Evolutionary conservation across 2,888 invertebrate genomes (phyloP).

Genomic region (Augiades crinisus): DNA sequence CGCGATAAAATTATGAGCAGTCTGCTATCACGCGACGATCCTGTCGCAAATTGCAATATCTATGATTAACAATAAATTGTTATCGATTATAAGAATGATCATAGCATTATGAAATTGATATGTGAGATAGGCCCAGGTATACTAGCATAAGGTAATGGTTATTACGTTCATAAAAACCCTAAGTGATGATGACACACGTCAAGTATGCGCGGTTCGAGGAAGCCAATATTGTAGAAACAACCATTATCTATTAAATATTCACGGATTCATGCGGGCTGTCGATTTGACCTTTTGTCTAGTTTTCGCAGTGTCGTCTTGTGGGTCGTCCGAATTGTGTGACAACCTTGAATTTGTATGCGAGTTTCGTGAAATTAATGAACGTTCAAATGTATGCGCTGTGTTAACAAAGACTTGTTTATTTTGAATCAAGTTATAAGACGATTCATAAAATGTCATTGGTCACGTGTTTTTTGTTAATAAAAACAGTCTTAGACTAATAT

Average conservation of each 20-base stretch:
- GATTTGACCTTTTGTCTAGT: constrained; percentile 49
- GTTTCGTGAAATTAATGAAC: constrained; percentile 7
- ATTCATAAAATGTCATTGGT: background rate
- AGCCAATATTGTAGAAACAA: constrained; percentile 20
- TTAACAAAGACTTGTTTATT: constrained; percentile 7
- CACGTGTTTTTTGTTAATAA: background rate
- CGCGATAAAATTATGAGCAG: too few relatives aligned
- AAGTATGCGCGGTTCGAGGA: constrained; percentile 15
- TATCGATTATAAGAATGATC: background rate
- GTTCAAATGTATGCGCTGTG: constrained; percentile 4
- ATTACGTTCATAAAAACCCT: background rate
- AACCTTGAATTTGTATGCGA: constrained; percentile 51
- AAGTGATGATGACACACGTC: constrained; percentile 8
- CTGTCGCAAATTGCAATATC: background rate
- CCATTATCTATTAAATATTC: constrained; percentile 19
- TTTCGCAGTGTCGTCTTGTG: constrained; percentile 40
- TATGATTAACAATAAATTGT: background rate
- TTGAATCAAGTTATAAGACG: background rate
- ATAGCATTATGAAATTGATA: background rate
- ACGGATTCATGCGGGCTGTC: constrained; percentile 19
- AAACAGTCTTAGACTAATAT: too few relatives aligned
- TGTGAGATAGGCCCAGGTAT: background rate
- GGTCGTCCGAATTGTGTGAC: constrained; percentile 42
- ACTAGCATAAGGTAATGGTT: background rate
- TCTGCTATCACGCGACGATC: background rate